Conservation (phyloP, 2,888 invertebrate species). For the Teleogryllus oceanicus region DNA sequence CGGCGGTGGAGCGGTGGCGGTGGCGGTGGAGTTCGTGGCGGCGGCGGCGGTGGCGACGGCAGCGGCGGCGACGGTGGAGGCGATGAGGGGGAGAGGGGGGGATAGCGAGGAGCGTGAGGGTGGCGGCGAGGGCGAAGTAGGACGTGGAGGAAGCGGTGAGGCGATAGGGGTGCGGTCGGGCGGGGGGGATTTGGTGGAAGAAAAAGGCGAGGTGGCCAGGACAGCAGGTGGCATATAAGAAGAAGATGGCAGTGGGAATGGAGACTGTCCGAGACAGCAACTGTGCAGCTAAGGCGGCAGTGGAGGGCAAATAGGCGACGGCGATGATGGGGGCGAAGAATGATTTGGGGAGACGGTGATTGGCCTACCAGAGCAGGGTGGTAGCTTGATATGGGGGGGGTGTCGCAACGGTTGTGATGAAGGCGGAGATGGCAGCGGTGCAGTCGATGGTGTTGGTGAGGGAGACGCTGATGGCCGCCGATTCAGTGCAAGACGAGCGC, state of each 20-base stretch:
- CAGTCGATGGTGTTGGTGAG: background rate
- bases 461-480: background rate
- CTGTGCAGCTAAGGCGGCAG: background rate
- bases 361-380: background rate
- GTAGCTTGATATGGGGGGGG: background rate
- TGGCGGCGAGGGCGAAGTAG: no score
- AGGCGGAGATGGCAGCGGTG: background rate
- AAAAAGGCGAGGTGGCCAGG: no score
- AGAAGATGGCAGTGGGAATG: background rate
- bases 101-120: no score
- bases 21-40: fast-evolving
- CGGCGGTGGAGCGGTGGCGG: no score
- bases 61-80: no score
- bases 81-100: no score
- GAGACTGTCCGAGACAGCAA: background rate
- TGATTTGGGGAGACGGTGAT: background rate
- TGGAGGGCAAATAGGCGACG: background rate
- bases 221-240: background rate
- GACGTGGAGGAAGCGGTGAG: no score
- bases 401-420: background rate
- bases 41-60: fast-evolving
- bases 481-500: background rate
- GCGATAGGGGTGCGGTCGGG: no score
- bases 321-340: background rate
- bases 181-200: no score